Evolutionary conservation across 2,113 vertebrate genomes (phyloP), one percentile per base, ranked within the genome.

Genomic region (Synchiropus splendidus): DNA sequence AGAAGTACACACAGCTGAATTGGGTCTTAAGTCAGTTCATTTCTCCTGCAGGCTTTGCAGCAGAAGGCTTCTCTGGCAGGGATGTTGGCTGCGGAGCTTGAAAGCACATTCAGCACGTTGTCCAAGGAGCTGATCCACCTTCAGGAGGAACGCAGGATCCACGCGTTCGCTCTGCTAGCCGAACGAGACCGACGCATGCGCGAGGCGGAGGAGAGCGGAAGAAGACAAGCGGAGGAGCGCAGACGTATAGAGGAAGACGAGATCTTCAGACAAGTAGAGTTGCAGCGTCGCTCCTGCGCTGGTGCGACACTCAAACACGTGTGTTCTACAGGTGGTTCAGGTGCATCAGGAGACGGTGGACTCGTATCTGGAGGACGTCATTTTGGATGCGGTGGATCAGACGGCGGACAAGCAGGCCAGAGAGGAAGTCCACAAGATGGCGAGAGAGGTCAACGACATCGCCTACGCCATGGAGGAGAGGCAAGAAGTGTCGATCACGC

Each of bases 181-280:
- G 91, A 97, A 70, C 77, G 93, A 40, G 87, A 89, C 31, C 85
- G 92, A 1, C 78, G 85, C 9, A 64, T 85, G 21, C 74, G 87
- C 1, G 93, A 98, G 53, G 94, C 94, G 0, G 89, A 94, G 51
- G 94, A 98, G 82, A 92, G 90, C 0, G 94, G 95, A 0, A 70
- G 78, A 11, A 87, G 95, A 21, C 91, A 95, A 65, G 61, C 83
- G 64, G 95, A 97, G 48, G 86, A 89, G 58, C 75, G 68, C 12
- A 77, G 64, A 21, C 80, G 85, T 12, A 72, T 48, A 27, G 88
- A 95, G 34, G 88, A 91, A 34, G 92, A 98, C 14, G 78, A 90
- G 64, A 83, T 94, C 60, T 98, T 98, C 73, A 90, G 51, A 83
- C 86, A 97, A 86, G 95, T 87, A 18, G 36, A 36, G 15, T 1